phyloP scores from a whole-genome alignment of 2,797 vertebrate genomes.

The Poeciliopsis gracilis region DNA sequence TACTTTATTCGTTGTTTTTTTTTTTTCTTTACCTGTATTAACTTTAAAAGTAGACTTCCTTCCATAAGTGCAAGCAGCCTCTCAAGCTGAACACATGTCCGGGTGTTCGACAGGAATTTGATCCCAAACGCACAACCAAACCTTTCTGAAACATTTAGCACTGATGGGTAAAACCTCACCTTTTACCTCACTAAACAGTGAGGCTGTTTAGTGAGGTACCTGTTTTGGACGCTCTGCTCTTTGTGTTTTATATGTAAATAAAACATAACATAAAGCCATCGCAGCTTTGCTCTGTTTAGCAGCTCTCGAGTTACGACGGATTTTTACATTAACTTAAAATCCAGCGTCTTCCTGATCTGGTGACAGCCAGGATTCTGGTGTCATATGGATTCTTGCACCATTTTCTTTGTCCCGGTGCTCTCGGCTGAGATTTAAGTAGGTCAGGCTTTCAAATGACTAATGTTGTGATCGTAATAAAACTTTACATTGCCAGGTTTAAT shows the following conservation, averaged over 20 bases:
- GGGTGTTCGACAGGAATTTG: not conserved
- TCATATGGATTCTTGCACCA: not conserved
- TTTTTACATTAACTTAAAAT: slow-evolving; percentile 2
- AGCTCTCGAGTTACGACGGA: not conserved
- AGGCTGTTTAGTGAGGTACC: too few relatives aligned
- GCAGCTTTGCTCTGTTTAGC: not conserved
- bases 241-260: not conserved
- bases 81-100: not conserved
- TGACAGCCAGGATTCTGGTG: not conserved
- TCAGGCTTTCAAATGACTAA: not conserved
- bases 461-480: not conserved
- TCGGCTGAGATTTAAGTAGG: not conserved
- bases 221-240: not conserved
- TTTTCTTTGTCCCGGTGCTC: not conserved
- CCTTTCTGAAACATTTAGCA: not conserved
- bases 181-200: not conserved
- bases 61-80: not conserved
- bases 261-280: not conserved
- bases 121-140: not conserved
- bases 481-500: not conserved
- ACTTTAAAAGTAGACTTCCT: not conserved
- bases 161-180: not conserved
- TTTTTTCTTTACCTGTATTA: not conserved
- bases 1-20: not conserved
- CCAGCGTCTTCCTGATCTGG: slow-evolving; percentile 8